Evolutionary conservation across 35 echinoderm and acorn worm genomes (phyloP).

Genomic region (Acanthaster planci): DNA sequence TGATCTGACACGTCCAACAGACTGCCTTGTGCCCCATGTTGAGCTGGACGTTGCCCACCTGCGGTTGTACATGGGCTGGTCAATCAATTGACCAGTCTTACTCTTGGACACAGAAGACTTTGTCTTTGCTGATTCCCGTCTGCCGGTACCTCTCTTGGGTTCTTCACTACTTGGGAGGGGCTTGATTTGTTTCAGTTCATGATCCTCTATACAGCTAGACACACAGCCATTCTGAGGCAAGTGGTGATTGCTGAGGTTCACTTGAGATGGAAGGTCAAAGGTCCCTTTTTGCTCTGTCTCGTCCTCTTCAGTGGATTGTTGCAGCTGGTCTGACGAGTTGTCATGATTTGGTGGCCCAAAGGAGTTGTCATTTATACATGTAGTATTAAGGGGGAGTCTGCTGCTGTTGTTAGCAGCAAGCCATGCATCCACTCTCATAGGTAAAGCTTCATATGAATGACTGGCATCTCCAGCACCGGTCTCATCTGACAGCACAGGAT

Average conservation of each 20-base stretch:
- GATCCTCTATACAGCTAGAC: neutral
- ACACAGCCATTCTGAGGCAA: neutral
- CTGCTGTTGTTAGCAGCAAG: neutral
- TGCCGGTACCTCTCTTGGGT: neutral
- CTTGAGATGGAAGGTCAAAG: conserved; percentile 30
- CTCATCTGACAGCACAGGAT: neutral
- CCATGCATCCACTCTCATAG: conserved; percentile 10
- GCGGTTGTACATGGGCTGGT: conserved; percentile 18
- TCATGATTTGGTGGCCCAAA: neutral
- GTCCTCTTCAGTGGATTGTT: neutral
- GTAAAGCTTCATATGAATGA: neutral
- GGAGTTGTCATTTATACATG: neutral
- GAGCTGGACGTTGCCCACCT: conserved; percentile 43
- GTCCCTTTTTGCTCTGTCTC: neutral
- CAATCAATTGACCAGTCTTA: conserved; percentile 2
- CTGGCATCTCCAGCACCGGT: neutral
- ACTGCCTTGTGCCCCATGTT: conserved; percentile 10
- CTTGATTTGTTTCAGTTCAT: neutral
- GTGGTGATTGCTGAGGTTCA: neutral
- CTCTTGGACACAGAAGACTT: conserved; percentile 18
- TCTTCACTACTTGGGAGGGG: conserved; percentile 36
- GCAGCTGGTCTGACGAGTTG: neutral
- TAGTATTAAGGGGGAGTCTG: neutral
- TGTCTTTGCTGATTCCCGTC: neutral
- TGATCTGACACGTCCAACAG: conserved; percentile 22